phyloP scores from a whole-genome alignment of 1,140 invertebrate genomes.

The Sminthurinus signatus region DNA sequence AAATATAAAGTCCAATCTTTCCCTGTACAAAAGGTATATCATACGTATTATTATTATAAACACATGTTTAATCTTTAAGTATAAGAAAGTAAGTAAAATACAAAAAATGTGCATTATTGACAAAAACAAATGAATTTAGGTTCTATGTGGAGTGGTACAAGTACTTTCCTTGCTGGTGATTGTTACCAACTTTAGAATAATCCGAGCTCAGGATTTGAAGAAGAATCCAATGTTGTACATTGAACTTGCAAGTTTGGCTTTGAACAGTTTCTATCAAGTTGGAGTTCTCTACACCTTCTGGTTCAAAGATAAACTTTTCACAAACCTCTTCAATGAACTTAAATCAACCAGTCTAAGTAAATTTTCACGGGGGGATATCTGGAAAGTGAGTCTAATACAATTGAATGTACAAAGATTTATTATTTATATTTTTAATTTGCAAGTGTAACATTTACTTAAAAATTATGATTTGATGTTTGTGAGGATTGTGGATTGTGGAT shows the following conservation, averaged over 20 bases:
- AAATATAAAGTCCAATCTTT: not conserved
- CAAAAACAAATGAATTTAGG: too few species aligned
- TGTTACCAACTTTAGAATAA: slow-evolving; percentile 1
- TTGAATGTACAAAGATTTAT: too few species aligned
- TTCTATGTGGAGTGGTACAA: slow-evolving; percentile 1
- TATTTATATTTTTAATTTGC: too few species aligned
- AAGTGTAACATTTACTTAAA: too few species aligned
- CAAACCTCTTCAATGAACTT: not conserved
- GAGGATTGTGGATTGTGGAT: too few species aligned
- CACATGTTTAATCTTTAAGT: too few species aligned
- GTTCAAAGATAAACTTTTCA: slow-evolving; percentile 6
- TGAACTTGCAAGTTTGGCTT: slow-evolving; percentile 6
- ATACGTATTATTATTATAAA: too few species aligned
- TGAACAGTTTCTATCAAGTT: not conserved
- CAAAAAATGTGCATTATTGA: too few species aligned
- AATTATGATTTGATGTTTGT: too few species aligned
- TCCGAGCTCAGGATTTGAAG: not conserved
- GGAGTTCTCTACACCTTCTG: slow-evolving; percentile 12
- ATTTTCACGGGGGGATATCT: not conserved
- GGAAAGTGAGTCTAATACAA: too few species aligned
- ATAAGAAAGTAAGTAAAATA: too few species aligned
- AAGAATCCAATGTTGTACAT: slow-evolving; percentile 18
- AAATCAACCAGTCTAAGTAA: not conserved
- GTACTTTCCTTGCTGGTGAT: not conserved
- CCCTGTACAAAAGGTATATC: not conserved